These are phyloP conservation scores for Cyclura pinguis DNA, from an alignment of 2,797 vertebrate genomes.

Conservation along the genomic window DNA sequence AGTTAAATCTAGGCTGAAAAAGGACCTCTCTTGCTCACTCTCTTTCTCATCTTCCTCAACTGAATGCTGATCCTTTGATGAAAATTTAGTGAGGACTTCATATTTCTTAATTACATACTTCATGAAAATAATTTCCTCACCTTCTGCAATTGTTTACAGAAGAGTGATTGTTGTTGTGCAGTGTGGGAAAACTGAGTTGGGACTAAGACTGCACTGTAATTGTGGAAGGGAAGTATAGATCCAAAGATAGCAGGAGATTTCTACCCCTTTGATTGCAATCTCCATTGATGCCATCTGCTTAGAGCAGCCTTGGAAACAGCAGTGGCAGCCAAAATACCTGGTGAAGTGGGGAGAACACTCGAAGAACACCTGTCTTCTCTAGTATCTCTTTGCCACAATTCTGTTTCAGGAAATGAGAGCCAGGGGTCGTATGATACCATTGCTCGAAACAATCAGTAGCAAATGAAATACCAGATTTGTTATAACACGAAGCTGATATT, in stretches of 20 bases:
- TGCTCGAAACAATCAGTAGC: not conserved
- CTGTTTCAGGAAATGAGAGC: not conserved
- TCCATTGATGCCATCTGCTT: not conserved
- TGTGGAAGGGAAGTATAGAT: not conserved
- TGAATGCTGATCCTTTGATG: not conserved
- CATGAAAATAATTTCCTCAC: not conserved
- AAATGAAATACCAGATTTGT: not conserved
- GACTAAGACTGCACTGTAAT: not conserved
- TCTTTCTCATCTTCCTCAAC: not conserved
- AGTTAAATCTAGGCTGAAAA: not conserved
- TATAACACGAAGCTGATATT: not conserved
- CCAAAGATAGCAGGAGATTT: not conserved
- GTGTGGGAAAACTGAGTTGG: not conserved
- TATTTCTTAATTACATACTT: conserved; percentile 9
- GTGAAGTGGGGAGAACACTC: no score
- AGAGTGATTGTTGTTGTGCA: not conserved
- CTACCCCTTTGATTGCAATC: not conserved
- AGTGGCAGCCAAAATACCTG: not conserved
- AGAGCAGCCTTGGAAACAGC: not conserved
- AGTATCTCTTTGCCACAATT: not conserved
- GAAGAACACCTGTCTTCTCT: not conserved
- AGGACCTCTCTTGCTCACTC: not conserved
- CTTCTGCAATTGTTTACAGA: not conserved
- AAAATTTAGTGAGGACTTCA: not conserved
- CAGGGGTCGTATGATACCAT: not conserved